Base-by-base conservation (phyloP, 2,888 invertebrate species). In the Phrixothrix hirtus region DNA sequence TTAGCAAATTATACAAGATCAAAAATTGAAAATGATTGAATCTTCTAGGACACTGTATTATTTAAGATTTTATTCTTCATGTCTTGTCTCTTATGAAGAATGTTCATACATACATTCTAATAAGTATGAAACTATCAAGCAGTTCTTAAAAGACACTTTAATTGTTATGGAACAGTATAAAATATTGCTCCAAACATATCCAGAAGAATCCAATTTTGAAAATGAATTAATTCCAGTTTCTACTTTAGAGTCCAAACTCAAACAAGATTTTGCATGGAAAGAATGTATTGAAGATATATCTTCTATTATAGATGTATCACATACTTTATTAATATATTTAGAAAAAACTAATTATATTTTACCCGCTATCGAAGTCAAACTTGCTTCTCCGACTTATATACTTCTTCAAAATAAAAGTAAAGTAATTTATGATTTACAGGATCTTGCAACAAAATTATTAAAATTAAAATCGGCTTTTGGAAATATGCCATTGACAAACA, bases 141-240 rank as follows among this genome's bases (percentile, higher is more conserved):
- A 79, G 36, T 73, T 81, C 42, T 75, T 83, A 50, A 78, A 79
- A 1, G 78, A 80, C 43, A 67, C 78, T 4, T 72, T 78, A 27
- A 77, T 83, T 46, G 77, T 84, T 6, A 73, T 89, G 14, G 83
- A 86, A 58, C 92, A 93, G 67, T 84, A 87, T 62, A 74, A 78
- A 47, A 71, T 88, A 1, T 75, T 91, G 12, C 68, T 92, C 0
- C 80, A 85, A 63, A 83, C 83, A 53, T 82, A 82, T 47, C 86
- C 88, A 0, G 65, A 66, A 5, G 72, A 77, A 57, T 61, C 59
- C 12, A 58, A 59, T 29, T 56, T 71, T 13, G 64, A 58, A 5
- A 37, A 45, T 1, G 66, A 67, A n/a, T 70, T 70, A 15, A 41
- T 58, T 1, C 64, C 68, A 39, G 58, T 72, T 29, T 66, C 71